phyloP scores from a whole-genome alignment of 2,797 vertebrate species.

The Borostomias antarcticus region DNA sequence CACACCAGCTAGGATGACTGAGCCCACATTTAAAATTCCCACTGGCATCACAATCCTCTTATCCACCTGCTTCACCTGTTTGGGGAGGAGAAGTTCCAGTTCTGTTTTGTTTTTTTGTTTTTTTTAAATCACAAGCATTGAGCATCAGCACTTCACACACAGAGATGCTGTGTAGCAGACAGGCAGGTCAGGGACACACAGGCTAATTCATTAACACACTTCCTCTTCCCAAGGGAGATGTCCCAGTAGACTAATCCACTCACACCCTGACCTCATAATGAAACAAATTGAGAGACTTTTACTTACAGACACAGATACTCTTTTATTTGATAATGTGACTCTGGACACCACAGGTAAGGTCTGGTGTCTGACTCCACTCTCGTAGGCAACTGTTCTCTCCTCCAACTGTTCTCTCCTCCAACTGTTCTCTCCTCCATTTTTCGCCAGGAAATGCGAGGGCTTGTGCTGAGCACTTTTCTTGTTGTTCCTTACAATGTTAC shows the following conservation, averaged over 20 bases:
- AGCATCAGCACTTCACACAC: constrained; percentile 43
- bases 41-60: constrained; percentile 13
- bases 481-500: too few species aligned
- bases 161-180: constrained; percentile 15
- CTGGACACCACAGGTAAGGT: too few species aligned
- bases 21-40: constrained; percentile 14
- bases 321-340: background rate
- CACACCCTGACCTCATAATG: background rate
- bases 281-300: background rate
- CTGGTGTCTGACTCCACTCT: background rate
- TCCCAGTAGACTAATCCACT: background rate
- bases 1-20: constrained; percentile 45
- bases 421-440: background rate
- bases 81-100: background rate
- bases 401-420: background rate
- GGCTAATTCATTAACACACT: background rate
- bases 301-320: background rate
- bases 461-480: too few species aligned
- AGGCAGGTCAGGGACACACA: background rate
- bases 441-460: too few species aligned
- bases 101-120: constrained; percentile 9
- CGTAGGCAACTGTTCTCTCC: background rate
- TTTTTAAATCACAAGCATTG: constrained; percentile 47
- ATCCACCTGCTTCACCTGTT: constrained; percentile 23
- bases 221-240: background rate